These are phyloP conservation scores for Drosophila neotestacea DNA, from an alignment of 2,888 invertebrate genomes.

Conservation along the genomic window DNA sequence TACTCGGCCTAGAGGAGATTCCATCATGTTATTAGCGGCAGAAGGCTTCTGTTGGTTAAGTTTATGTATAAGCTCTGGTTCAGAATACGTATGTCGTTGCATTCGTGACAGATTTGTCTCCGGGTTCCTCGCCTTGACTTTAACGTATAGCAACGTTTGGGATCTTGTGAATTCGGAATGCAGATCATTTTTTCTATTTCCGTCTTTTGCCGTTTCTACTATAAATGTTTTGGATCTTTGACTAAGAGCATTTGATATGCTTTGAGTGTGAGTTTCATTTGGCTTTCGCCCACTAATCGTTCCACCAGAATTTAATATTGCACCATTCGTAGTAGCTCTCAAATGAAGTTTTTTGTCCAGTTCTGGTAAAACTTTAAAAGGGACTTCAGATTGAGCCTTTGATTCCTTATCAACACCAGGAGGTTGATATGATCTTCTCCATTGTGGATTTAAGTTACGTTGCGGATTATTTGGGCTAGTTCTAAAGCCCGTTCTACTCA, in stretches of 20 bases:
- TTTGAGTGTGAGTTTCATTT: constrained; percentile 26
- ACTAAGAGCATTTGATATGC: constrained; percentile 26
- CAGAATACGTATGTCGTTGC: constrained; percentile 86
- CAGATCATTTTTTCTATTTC: constrained; percentile 4
- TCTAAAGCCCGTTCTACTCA: constrained; percentile 31
- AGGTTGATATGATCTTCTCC: constrained; percentile 52
- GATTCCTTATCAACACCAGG: constrained; percentile 30
- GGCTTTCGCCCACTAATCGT: constrained; percentile 90
- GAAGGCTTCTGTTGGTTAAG: constrained; percentile 17
- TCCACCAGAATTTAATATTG: constrained; percentile 92
- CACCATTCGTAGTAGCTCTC: constrained; percentile 93
- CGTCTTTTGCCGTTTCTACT: constrained; percentile 38
- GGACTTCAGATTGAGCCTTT: constrained; percentile 40
- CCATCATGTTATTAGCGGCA: constrained; percentile 5
- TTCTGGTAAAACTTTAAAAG: constrained; percentile 89
- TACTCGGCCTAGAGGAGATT: constrained; percentile 44
- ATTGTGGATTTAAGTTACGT: constrained; percentile 39
- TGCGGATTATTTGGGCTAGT: constrained; percentile 28
- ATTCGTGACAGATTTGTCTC: constrained; percentile 50
- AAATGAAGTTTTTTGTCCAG: constrained; percentile 87
- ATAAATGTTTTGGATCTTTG: constrained; percentile 72
- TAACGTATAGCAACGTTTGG: constrained; percentile 60
- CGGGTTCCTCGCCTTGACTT: constrained; percentile 45
- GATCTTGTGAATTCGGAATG: constrained; percentile 60
- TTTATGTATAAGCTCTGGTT: constrained; percentile 88